Conservation (phyloP, 2,888 invertebrate genomes). For the Macaria notata region DNA sequence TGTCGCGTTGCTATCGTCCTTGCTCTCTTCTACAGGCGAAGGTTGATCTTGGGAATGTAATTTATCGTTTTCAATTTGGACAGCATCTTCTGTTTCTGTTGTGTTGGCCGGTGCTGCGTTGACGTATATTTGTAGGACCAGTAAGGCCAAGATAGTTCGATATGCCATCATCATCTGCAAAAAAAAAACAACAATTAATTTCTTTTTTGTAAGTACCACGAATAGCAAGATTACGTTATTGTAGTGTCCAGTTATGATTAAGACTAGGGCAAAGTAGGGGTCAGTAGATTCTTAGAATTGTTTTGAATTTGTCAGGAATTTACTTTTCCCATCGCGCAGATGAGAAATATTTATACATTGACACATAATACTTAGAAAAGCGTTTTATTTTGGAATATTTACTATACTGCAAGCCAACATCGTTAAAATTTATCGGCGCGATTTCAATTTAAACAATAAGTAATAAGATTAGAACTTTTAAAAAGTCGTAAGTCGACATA, state of each 20-base stretch:
- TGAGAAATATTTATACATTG: no score
- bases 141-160: conserved; percentile 43
- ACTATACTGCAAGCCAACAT: no score
- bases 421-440: no score
- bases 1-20: conserved; percentile 29
- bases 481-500: no score
- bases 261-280: no score
- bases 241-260: no score
- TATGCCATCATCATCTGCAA: conserved; percentile 61
- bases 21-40: conserved; percentile 34
- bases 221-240: no score
- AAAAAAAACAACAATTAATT: conserved; percentile 31
- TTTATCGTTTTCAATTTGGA: conserved; percentile 36
- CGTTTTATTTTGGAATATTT: no score
- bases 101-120: conserved; percentile 54
- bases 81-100: conserved; percentile 41
- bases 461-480: no score
- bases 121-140: conserved; percentile 48
- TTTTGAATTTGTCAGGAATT: conserved; percentile 8
- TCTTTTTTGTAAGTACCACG: no score
- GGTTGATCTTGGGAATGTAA: conserved; percentile 40
- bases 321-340: not conserved
- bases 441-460: no score
- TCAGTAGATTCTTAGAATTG: not conserved
- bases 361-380: no score